Percentiles rank a stretch among this genome's conserved stretches.
These are phyloP conservation scores for Pheosia tremula DNA, from an alignment of 2,888 invertebrate species.

Conservation along the genomic window DNA sequence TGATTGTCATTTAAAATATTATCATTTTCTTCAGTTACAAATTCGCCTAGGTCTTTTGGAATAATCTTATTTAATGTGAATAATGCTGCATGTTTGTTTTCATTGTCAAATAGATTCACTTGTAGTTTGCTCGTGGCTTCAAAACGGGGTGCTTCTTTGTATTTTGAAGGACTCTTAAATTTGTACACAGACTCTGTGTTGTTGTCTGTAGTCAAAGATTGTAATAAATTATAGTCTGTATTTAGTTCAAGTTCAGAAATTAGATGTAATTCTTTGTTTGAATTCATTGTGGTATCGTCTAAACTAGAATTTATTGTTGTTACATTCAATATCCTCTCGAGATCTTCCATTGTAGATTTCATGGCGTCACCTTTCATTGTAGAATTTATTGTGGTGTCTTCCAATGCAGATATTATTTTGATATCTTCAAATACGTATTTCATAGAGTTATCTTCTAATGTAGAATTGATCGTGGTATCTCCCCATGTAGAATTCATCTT, in stretches of 20 bases:
- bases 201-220: too few relatives aligned
- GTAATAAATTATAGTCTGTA: too few relatives aligned
- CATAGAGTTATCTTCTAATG: too few relatives aligned
- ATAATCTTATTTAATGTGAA: background rate
- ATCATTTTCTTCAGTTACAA: background rate
- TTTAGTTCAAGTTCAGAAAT: background rate
- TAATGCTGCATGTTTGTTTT: background rate
- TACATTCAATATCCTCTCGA: too few relatives aligned
- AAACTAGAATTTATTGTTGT: too few relatives aligned
- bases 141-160: background rate
- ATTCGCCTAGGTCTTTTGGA: background rate
- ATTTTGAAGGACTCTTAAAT: background rate
- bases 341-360: too few relatives aligned
- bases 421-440: too few relatives aligned
- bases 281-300: too few relatives aligned
- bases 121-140: background rate
- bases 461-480: background rate
- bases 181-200: background rate
- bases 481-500: background rate
- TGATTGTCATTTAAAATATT: background rate
- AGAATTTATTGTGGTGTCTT: too few relatives aligned
- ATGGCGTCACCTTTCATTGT: too few relatives aligned
- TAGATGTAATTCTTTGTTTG: background rate
- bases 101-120: background rate
- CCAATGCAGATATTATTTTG: too few relatives aligned